phyloP scores from a whole-genome alignment of 2,888 invertebrate species.

The Strigamia crassipes region DNA sequence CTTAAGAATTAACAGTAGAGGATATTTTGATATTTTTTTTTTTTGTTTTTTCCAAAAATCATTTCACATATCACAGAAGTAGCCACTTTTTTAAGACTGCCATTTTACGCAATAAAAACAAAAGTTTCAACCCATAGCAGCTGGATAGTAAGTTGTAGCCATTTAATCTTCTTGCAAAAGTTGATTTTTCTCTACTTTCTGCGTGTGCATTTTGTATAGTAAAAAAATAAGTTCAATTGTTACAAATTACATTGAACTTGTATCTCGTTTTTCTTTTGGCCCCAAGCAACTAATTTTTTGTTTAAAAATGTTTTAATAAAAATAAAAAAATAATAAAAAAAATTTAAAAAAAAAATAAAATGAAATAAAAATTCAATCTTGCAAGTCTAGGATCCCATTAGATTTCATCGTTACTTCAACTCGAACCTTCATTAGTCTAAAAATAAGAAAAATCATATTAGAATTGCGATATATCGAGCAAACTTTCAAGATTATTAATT shows the following conservation, averaged over 20 bases:
- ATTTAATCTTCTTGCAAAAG: too few relatives aligned
- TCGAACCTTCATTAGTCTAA: neutral
- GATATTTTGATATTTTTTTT: neutral
- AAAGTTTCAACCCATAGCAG: neutral
- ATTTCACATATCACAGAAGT: neutral
- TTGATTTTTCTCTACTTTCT: neutral
- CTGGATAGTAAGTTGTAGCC: neutral
- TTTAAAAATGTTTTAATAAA: neutral
- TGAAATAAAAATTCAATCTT: neutral
- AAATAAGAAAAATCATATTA: neutral
- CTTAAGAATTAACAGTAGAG: neutral
- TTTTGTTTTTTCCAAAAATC: neutral
- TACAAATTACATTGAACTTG: neutral
- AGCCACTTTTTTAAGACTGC: neutral
- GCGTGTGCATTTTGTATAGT: neutral
- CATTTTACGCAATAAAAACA: too few relatives aligned
- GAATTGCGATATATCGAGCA: neutral
- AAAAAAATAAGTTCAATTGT: neutral
- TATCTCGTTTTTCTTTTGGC: neutral
- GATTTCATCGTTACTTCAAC: neutral
- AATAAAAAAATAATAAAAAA: neutral
- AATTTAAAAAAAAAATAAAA: neutral
- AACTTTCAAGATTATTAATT: too few relatives aligned
- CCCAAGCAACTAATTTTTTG: neutral
- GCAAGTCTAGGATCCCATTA: neutral